These are phyloP conservation scores for Drosophila triauraria DNA, from an alignment of 1,140 invertebrate genomes.

Conservation along the genomic window DNA sequence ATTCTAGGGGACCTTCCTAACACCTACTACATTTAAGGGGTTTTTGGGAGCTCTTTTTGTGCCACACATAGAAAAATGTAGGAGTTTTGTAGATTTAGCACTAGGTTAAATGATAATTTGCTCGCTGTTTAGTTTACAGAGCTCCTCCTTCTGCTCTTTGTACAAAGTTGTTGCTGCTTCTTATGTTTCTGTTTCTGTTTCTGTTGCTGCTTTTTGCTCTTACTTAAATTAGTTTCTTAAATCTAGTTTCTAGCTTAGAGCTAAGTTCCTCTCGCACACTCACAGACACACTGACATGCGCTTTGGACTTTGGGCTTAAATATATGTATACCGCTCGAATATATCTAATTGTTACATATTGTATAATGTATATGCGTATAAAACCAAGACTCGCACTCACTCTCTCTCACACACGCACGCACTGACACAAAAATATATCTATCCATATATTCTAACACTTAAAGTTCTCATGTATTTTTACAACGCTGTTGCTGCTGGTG, in stretches of 20 bases:
- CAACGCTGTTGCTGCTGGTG: conserved; percentile 39
- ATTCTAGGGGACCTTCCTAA: conserved; percentile 40
- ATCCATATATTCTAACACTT: conserved; percentile 26
- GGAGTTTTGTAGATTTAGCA: conserved; percentile 43
- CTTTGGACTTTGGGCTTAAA: conserved; percentile 80
- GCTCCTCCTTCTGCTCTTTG: conserved; percentile 39
- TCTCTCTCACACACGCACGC: conserved; percentile 25
- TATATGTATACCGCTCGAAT: conserved; percentile 62
- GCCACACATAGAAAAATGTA: conserved; percentile 45
- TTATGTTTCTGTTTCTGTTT: conserved; percentile 3
- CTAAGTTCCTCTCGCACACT: conserved; percentile 50
- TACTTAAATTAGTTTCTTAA: conserved; percentile 57
- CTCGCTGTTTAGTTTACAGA: conserved; percentile 43
- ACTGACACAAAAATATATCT: conserved; percentile 30
- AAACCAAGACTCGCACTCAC: conserved; percentile 54
- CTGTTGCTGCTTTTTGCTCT: conserved; percentile 11
- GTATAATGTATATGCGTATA: conserved; percentile 72
- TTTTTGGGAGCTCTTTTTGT: conserved; percentile 37
- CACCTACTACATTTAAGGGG: conserved; percentile 32
- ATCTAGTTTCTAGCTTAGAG: conserved; percentile 62
- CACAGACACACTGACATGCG: conserved; percentile 54
- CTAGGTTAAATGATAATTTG: conserved; percentile 46
- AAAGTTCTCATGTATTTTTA: conserved; percentile 40
- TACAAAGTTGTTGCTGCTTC: conserved; percentile 46
- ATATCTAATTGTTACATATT: conserved; percentile 56